Percentiles rank a stretch among this genome's conserved stretches.
Conservation (phyloP, 2,797 vertebrate species). For the Xerus rutilus region DNA sequence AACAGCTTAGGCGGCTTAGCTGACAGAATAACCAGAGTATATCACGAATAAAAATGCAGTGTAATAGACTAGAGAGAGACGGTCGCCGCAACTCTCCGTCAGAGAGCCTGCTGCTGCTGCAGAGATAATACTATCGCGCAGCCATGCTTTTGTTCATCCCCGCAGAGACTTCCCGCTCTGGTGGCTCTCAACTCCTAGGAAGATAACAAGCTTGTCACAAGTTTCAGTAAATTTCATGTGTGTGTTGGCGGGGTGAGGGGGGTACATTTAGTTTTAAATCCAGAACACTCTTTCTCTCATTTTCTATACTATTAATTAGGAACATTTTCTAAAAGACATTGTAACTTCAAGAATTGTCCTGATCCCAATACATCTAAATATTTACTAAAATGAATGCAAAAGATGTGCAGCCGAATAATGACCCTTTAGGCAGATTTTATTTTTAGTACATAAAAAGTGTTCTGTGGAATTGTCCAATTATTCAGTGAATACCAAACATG, state of each 20-base stretch:
- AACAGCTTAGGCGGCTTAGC: constrained; percentile 52
- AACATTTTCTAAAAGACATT: background rate
- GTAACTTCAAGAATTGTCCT: background rate
- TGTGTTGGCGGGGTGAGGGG: background rate
- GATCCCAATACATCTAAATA: constrained; percentile 32
- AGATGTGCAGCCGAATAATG: constrained; percentile 7
- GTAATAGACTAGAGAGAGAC: constrained; percentile 20
- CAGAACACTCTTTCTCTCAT: background rate
- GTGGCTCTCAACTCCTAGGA: constrained; percentile 17
- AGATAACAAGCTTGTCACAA: constrained; percentile 63
- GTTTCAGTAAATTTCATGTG: background rate
- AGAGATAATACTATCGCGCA: constrained; percentile 63
- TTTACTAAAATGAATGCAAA: constrained; percentile 58
- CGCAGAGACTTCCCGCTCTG: constrained; percentile 57
- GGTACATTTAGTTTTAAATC: background rate
- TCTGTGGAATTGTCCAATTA: background rate
- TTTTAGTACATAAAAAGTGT: background rate
- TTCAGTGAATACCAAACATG: constrained; percentile 30
- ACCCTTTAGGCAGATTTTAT: constrained; percentile 38
- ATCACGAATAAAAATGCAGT: constrained; percentile 72
- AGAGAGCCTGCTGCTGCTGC: constrained; percentile 61
- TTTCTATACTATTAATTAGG: constrained; percentile 34
- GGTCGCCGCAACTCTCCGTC: constrained; percentile 60
- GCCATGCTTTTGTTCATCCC: constrained; percentile 78
- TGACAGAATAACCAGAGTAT: constrained; percentile 66